These are phyloP conservation scores for Rhagoletis zephyria DNA, from an alignment of 1,140 invertebrate species.

Conservation along the genomic window DNA sequence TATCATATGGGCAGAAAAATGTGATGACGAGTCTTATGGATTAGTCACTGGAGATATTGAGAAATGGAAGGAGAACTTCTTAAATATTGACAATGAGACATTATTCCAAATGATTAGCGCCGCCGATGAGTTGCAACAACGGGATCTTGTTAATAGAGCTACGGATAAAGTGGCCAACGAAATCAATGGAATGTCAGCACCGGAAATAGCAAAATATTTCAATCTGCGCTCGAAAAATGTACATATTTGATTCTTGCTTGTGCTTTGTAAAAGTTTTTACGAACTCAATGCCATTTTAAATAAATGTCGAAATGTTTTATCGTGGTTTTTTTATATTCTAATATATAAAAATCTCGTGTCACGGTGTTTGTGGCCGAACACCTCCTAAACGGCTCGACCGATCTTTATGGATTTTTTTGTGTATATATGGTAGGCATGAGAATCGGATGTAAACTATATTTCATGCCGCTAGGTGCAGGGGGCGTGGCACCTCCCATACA, in stretches of 20 bases:
- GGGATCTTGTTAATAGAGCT: constrained; percentile 33
- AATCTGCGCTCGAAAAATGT: constrained; percentile 31
- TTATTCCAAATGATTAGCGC: constrained; percentile 35
- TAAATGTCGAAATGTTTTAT: no score
- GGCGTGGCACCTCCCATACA: no score
- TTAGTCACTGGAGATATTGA: neutral
- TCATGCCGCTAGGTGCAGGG: no score
- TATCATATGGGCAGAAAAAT: constrained; percentile 38
- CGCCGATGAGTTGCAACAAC: constrained; percentile 26
- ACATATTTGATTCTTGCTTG: neutral
- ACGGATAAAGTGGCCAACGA: neutral
- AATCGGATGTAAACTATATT: no score
- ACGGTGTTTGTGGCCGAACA: no score
- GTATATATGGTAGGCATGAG: no score
- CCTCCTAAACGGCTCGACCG: no score
- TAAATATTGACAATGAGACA: constrained; percentile 29
- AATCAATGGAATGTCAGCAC: constrained; percentile 24
- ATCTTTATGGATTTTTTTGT: no score
- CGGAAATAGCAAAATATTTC: constrained; percentile 47
- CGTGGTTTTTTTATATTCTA: no score
- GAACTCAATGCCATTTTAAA: no score
- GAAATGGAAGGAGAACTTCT: neutral
- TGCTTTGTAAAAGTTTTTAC: no score
- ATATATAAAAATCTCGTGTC: no score
- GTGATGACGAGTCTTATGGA: neutral